Conservation (phyloP, 2,113 vertebrate genomes). For the Hypocryptadius cinnamomeus region DNA sequence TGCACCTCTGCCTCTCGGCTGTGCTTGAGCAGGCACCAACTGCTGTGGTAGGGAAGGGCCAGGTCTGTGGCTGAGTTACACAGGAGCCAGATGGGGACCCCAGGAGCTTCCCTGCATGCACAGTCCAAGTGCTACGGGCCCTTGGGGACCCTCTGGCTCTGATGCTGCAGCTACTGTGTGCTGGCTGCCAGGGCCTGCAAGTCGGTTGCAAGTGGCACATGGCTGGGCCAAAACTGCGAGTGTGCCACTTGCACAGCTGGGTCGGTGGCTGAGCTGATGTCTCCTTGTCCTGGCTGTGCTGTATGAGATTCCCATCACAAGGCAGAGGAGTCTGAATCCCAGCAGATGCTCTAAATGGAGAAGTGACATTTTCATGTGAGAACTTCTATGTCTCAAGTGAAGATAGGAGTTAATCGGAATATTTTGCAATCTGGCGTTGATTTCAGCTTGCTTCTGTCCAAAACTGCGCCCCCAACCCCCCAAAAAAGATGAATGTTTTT, state of each 20-base stretch:
- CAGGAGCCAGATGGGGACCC: neutral
- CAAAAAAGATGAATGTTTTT: neutral
- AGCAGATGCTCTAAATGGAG: neutral
- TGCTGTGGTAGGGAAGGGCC: neutral
- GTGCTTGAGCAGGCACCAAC: rapidly evolving
- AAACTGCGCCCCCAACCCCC: neutral
- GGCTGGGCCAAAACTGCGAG: neutral
- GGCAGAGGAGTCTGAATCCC: neutral
- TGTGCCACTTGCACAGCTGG: neutral
- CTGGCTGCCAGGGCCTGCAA: neutral
- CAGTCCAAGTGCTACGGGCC: rapidly evolving
- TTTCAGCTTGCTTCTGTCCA: constrained; percentile 4
- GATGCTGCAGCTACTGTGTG: neutral
- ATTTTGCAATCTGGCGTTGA: neutral
- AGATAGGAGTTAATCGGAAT: neutral
- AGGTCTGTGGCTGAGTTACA: neutral
- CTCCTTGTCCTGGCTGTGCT: neutral
- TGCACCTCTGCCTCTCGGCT: neutral
- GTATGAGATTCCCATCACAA: neutral
- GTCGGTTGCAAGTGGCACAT: neutral
- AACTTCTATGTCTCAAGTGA: neutral
- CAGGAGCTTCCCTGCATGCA: neutral
- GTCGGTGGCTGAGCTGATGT: neutral
- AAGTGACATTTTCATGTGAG: neutral
- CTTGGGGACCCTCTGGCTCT: neutral